These are phyloP conservation scores for Origma solitaria DNA, from an alignment of 2,113 vertebrate genomes.

Conservation along the genomic window DNA sequence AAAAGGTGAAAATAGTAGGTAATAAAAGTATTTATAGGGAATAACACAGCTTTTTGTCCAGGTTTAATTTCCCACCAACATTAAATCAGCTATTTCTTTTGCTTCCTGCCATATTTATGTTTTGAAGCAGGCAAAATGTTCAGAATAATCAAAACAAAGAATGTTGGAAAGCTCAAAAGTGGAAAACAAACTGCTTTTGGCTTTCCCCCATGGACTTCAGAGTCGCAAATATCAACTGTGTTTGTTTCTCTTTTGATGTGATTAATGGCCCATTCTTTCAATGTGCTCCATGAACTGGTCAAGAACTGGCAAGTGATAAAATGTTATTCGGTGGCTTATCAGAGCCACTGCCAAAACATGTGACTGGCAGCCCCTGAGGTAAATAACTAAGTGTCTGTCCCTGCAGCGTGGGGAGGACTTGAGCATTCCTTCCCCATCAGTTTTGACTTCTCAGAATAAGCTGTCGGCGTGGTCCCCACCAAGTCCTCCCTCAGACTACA, in stretches of 20 bases:
- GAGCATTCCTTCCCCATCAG: background rate
- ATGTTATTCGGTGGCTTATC: background rate
- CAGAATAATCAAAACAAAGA: background rate
- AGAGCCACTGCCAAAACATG: background rate
- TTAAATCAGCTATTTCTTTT: background rate
- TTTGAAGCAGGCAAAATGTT: background rate
- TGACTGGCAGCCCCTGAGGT: background rate
- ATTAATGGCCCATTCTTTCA: background rate
- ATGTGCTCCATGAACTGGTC: background rate
- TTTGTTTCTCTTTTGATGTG: background rate
- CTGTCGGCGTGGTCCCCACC: rapidly evolving
- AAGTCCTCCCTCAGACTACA: rapidly evolving
- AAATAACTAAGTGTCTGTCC: background rate
- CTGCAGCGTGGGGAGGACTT: background rate
- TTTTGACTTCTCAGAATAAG: background rate
- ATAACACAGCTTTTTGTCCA: background rate
- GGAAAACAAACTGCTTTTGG: background rate
- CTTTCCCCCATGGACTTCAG: background rate
- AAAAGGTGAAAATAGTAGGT: background rate
- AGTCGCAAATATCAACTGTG: rapidly evolving
- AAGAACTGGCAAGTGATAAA: background rate
- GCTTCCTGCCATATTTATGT: background rate
- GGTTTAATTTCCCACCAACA: background rate
- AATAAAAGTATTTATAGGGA: background rate
- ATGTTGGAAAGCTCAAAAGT: background rate